phyloP scores from a whole-genome alignment of 2,888 invertebrate species.

The Tenthredo amoena region DNA sequence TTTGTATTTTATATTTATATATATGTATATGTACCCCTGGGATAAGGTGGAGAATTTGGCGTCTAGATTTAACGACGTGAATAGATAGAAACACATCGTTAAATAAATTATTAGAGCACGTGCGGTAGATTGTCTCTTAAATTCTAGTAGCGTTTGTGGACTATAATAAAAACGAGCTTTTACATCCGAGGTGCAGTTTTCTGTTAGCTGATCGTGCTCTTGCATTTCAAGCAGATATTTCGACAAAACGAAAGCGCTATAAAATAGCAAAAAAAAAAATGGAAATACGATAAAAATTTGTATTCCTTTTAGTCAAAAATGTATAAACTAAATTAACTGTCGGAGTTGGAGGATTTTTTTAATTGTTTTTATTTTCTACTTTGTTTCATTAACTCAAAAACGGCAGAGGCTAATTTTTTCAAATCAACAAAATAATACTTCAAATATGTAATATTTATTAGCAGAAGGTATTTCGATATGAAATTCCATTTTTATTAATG shows the following conservation, averaged over 20 bases:
- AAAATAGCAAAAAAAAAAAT: not conserved
- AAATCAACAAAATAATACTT: not conserved
- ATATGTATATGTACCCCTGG: not conserved
- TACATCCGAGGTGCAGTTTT: not conserved
- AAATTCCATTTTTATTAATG: not conserved
- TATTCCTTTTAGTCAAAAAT: not conserved
- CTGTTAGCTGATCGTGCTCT: slow-evolving; percentile 23
- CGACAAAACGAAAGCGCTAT: not conserved
- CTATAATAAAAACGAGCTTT: not conserved
- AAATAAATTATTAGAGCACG: slow-evolving; percentile 23
- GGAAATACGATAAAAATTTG: not conserved
- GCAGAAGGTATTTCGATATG: not conserved
- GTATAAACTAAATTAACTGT: not conserved
- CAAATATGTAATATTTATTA: not conserved
- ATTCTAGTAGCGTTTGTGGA: not conserved
- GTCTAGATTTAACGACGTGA: not conserved
- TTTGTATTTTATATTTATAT: not conserved
- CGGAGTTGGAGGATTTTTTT: not conserved
- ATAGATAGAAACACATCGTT: slow-evolving; percentile 5
- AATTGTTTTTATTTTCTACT: not conserved
- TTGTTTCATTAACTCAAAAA: not conserved
- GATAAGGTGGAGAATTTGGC: not conserved
- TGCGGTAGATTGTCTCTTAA: slow-evolving; percentile 18
- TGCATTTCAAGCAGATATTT: slow-evolving; percentile 14
- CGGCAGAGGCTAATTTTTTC: not conserved